Conservation (phyloP, 2,888 invertebrate species). For the Drosophila ustulata region DNA sequence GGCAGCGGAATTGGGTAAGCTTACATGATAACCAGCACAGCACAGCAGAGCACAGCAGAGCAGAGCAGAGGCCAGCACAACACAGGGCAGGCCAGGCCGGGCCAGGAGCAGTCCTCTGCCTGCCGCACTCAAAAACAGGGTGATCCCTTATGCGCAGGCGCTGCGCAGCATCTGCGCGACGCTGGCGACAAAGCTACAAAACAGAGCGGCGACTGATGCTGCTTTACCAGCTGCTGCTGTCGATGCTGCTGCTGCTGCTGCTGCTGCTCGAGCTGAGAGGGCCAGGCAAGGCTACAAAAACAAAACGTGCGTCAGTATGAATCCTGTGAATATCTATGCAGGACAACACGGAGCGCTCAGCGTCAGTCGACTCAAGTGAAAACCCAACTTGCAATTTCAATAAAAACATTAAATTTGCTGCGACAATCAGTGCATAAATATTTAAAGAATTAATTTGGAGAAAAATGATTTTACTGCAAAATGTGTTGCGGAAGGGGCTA, state of each 20-base stretch:
- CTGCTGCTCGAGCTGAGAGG: slow-evolving; percentile 45
- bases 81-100: not conserved
- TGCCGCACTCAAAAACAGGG: slow-evolving; percentile 63
- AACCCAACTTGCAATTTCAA: slow-evolving; percentile 2
- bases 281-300: slow-evolving; percentile 75
- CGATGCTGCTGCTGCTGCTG: slow-evolving; percentile 20
- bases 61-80: slow-evolving; percentile 16
- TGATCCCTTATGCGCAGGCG: slow-evolving; percentile 62
- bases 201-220: slow-evolving; percentile 29
- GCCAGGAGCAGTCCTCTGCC: slow-evolving; percentile 17
- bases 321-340: slow-evolving; percentile 82
- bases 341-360: slow-evolving; percentile 74
- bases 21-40: slow-evolving; percentile 29
- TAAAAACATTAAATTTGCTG: not conserved
- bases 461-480: slow-evolving; percentile 2
- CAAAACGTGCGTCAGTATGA: slow-evolving; percentile 79
- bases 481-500: not conserved
- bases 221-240: slow-evolving; percentile 26
- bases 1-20: slow-evolving; percentile 34
- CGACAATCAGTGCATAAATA: not conserved
- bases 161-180: slow-evolving; percentile 68
- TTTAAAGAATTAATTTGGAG: not conserved
- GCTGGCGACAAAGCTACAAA: slow-evolving; percentile 55
- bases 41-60: slow-evolving; percentile 7
- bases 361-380: slow-evolving; percentile 40